Evolutionary conservation across 2,797 vertebrate genomes (phyloP), one percentile per base, ranked within the genome.

Genomic region (Toxotes lorentzi): DNA sequence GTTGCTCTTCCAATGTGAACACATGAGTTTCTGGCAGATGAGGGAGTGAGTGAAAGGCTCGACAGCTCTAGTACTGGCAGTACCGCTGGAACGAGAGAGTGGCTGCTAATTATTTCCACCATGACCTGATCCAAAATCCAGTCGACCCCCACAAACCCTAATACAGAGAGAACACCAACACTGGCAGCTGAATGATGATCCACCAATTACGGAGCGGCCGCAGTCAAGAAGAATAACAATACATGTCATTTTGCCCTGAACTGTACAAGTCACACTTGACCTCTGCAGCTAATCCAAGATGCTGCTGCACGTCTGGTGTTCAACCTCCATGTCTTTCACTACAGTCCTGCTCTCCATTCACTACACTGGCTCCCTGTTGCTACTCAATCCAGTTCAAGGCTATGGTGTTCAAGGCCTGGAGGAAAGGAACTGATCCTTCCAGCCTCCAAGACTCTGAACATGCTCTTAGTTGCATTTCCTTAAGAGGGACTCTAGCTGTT

Each of bases 161-260:
- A 21, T 35, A 27, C 17, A 62, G 59, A 41, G 34, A 62, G 47
- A 56, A 65, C 53, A 35, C 17, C 47, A 11, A 14, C 76, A 59
- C 35, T 65, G 69, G 58, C 40, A 72, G 76, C 62, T 30, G 54
- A 47, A 47, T 67, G 62, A 54, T 38, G 76, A 24, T 19, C 69
- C 30, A 45, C 17, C 47, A 60, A 58, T 60, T 66, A 72, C 24
- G 27, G 14, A 65, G 61, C 34, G 12, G 24, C 60, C 23, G 14
- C 23, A 21, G 65, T 56, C 40, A 27, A 24, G 7, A 38, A 59
- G 40, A 64, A 50, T 57, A 64, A 61, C 75, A 16, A 32, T 51
- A 43, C 21, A 34, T 74, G 48, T 24, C 27, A 43, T 34, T 51
- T 51, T 9, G 16, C 61, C 7, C 45, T 43, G 27, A 51, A 70